Percentiles rank a stretch among this genome's conserved stretches.
Evolutionary conservation across 1,140 invertebrate species (phyloP).

Genomic region (Parapsyche elsis): DNA sequence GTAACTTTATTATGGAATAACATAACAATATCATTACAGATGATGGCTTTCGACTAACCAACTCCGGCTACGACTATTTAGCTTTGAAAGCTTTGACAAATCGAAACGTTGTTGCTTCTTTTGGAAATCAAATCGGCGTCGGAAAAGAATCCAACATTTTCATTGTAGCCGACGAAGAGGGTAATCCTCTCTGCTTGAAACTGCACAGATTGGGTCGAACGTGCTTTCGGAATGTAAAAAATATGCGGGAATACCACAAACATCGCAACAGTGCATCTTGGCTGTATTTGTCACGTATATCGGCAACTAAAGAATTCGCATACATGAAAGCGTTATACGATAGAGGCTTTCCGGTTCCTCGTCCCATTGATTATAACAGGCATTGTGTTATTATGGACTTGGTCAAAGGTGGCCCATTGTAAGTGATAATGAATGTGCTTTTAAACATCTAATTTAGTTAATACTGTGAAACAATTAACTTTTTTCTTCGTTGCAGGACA

Average conservation of each 20-base stretch:
- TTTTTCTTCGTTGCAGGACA: constrained; percentile 71
- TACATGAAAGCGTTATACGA: constrained; percentile 97
- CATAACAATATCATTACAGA: constrained; percentile 69
- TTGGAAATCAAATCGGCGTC: constrained; percentile 99
- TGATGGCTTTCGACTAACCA: constrained; percentile 97
- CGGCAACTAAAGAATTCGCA: constrained; percentile 97
- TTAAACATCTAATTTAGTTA: constrained; percentile 33
- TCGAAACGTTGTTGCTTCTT: constrained; percentile 81
- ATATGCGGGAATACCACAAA: constrained; percentile 97
- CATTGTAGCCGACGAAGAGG: constrained; percentile 83
- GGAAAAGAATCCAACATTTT: constrained; percentile 98
- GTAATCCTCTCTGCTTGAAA: constrained; percentile 85
- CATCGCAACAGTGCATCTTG: constrained; percentile 91
- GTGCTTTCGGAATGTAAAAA: constrained; percentile 96
- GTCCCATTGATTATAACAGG: constrained; percentile 93
- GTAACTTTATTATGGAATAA: background rate
- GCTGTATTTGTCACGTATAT: constrained; percentile 97
- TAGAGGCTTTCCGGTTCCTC: constrained; percentile 93
- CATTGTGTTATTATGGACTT: constrained; percentile 98
- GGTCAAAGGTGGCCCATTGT: constrained; percentile 81
- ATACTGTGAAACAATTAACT: constrained; percentile 51
- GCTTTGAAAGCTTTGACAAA: constrained; percentile 89
- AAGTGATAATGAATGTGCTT: constrained; percentile 59
- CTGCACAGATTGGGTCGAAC: constrained; percentile 94
- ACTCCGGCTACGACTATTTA: constrained; percentile 96